Base-by-base conservation (phyloP, 2,113 vertebrate genomes). In the Procavia capensis region DNA sequence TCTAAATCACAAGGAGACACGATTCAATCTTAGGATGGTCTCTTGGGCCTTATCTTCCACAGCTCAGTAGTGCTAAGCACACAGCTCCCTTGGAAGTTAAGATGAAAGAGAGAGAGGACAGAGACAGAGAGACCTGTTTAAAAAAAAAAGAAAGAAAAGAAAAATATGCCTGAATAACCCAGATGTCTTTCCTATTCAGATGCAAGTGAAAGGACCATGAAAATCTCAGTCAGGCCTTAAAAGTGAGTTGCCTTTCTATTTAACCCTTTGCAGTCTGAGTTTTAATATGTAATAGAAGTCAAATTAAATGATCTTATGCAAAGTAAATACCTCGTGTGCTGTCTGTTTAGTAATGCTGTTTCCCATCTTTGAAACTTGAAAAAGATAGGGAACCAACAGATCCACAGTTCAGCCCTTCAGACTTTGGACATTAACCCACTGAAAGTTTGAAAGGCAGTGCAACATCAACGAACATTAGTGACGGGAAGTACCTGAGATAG, bases 1-100 rank as follows among this genome's bases (percentile, higher is more conserved):
- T 85, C 89, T 93, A 91, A 93, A 94, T 94, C 88, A 94, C 24
- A 85, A 91, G 78, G 41, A 96, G 92, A 85, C 45, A 93, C 93
- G 54, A 57, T 88, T 95, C 70, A 92, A 90, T 90, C 80, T 50
- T 90, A 57, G 34, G 61, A 87, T 39, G 27, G 61, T 87, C 92
- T 84, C 93, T 84, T 57, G 88, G 61, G 88, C 54, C 43, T 87
- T 89, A 57, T 96, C 72, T 93, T 88, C 59, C 83, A 89, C 57
- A n/a, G 74, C 39, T 95, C 63, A 75, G 87, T 57, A 80, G 9
- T 64, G 79, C 70, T 86, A 43, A 78, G 17, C 45, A 74, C 20
- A 66, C 47, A 75, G 31, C 36, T 75, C 54, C 17, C n/a, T 64
- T 81, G 74, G 86, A 93, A 68, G 34, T 84, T 24, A 70, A 54